phyloP scores from a whole-genome alignment of 2,797 vertebrate genomes.

The Muscicapa comitata region DNA sequence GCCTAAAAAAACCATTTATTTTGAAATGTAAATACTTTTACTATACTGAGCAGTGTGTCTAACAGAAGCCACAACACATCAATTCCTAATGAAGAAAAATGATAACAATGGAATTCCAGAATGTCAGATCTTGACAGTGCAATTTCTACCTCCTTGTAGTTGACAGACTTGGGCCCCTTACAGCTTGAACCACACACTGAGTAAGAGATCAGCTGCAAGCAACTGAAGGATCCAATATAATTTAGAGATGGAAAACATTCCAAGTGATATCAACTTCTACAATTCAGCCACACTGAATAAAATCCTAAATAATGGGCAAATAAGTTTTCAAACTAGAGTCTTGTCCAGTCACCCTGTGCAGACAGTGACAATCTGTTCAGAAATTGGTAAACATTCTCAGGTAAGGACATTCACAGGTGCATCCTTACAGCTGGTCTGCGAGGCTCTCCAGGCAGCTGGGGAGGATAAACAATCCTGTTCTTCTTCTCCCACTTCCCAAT shows the following conservation, averaged over 20 bases:
- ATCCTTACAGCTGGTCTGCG: conserved; percentile 88
- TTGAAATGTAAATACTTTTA: neutral
- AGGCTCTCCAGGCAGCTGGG: conserved; percentile 85
- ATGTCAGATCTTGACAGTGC: neutral
- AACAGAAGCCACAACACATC: neutral
- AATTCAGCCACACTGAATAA: neutral
- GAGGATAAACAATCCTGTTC: conserved; percentile 84
- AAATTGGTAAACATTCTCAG: neutral
- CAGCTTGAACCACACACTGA: neutral
- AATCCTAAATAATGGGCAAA: neutral
- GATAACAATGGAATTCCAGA: neutral
- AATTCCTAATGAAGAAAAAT: neutral
- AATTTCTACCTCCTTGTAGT: neutral
- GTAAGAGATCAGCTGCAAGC: neutral
- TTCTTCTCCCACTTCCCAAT: conserved; percentile 85
- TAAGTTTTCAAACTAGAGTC: neutral
- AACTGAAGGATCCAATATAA: neutral
- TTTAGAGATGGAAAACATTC: neutral
- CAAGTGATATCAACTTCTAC: neutral
- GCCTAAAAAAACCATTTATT: neutral
- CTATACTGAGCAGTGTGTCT: neutral
- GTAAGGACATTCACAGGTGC: neutral
- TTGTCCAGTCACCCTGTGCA: neutral
- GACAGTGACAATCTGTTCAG: neutral
- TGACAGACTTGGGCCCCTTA: neutral